These are phyloP conservation scores for Thunnus thynnus DNA, from an alignment of 2,113 vertebrate genomes.

Conservation along the genomic window DNA sequence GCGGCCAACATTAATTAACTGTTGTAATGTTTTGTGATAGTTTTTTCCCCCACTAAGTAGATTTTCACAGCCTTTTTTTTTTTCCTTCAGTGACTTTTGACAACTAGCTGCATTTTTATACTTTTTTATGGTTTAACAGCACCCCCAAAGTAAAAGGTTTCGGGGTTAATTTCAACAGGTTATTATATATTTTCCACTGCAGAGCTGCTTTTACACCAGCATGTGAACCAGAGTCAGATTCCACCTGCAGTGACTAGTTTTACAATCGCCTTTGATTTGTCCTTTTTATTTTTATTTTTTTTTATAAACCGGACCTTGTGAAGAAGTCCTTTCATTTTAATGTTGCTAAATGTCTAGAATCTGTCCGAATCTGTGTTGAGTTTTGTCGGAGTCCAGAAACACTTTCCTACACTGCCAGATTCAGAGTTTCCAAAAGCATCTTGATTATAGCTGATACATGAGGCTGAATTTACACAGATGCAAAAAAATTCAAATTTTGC, in stretches of 20 bases:
- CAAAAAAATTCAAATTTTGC: background rate
- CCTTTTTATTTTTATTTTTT: background rate
- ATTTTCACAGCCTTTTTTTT: slow-evolving; percentile 9
- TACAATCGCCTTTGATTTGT: background rate
- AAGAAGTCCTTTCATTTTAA: background rate
- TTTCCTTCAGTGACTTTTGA: slow-evolving; percentile 6
- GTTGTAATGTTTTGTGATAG: background rate
- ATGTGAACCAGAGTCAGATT: background rate
- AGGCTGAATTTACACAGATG: slow-evolving; percentile 38
- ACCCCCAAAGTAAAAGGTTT: slow-evolving; percentile 12
- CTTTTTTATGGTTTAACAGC: background rate
- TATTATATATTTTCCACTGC: background rate
- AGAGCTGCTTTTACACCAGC: slow-evolving; percentile 32
- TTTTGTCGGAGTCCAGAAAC: background rate
- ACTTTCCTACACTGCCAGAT: slow-evolving; percentile 17
- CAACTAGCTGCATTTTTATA: slow-evolving; percentile 1
- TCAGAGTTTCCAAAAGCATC: background rate
- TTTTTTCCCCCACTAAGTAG: background rate
- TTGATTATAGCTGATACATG: too few species aligned
- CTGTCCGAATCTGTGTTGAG: background rate
- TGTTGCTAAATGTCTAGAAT: background rate
- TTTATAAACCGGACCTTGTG: background rate
- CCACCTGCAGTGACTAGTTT: background rate
- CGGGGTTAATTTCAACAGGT: too few species aligned
- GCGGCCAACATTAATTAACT: background rate